These are phyloP conservation scores for Athripsodes cinereus DNA, from an alignment of 2,888 invertebrate genomes.

Conservation along the genomic window DNA sequence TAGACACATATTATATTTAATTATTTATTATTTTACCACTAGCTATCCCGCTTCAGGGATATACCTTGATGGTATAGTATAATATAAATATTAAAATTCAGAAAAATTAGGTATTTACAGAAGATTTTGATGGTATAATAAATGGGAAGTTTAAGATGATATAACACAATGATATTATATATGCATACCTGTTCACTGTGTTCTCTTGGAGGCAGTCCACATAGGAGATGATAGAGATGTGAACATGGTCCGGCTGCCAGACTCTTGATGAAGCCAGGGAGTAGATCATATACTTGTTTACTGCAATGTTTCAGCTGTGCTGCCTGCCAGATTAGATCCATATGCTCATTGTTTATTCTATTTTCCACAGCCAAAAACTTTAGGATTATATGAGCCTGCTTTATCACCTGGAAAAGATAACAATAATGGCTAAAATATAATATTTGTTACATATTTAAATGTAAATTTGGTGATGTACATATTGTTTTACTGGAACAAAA, in stretches of 20 bases:
- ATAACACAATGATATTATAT: too few species aligned
- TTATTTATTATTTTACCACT: too few species aligned
- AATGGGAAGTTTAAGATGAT: too few species aligned
- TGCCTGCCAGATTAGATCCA: conserved; percentile 91
- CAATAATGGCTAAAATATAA: too few species aligned
- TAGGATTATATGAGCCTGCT: conserved; percentile 89
- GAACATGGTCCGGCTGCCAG: conserved; percentile 82
- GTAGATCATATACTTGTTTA: conserved; percentile 84
- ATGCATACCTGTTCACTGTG: conserved; percentile 84
- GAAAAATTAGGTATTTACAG: too few species aligned
- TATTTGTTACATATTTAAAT: too few species aligned
- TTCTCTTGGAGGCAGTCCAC: conserved; percentile 81
- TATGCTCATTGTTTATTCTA: conserved; percentile 81
- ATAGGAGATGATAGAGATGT: conserved; percentile 81
- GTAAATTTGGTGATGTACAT: too few species aligned
- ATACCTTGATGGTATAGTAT: too few species aligned
- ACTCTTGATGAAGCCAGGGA: conserved; percentile 86
- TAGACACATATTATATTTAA: background rate
- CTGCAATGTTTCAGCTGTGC: conserved; percentile 93
- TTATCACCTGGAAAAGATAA: conserved; percentile 63
- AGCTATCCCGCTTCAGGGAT: too few species aligned
- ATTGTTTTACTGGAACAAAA: too few species aligned
- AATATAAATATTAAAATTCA: too few species aligned
- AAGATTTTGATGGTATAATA: too few species aligned
- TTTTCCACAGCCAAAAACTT: conserved; percentile 91